Evolutionary conservation across 2,113 vertebrate species (phyloP), one percentile per base, ranked within the genome.

Genomic region (Pluvianellus socialis): DNA sequence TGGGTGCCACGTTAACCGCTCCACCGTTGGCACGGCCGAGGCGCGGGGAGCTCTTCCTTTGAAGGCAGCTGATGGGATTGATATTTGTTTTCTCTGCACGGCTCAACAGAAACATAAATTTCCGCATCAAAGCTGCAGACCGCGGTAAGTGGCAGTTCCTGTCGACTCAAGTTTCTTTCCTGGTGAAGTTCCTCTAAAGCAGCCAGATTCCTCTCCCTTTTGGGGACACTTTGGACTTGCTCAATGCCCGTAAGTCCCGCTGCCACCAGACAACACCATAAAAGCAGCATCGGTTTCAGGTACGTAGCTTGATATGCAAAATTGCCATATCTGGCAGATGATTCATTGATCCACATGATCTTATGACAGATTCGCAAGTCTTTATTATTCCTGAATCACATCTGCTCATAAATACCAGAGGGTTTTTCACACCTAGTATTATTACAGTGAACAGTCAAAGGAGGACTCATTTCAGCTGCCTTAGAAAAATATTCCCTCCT

Each of bases 401-500:
- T 56, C 67, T 79, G 82, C 76, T 88, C 71, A 55, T 62, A 93
- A 97, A 95, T 93, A 90, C 95, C 92, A 62, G 67, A 88, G 65
- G 42, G 66, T 10, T 95, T 93, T 94, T 96, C 92, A 89, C 88
- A 81, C 85, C 28, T 86, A 8, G 68, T 28, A 16, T 70, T 76
- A 23, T 61, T 88, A 44, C 45, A 72, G 72, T 8, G 56, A 88
- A 20, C 28, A 30, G 85, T 66, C 85, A 58, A 53, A 82, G 83
- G 84, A 95, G 53, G 88, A 71, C 61, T 80, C 85, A 3, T 86
- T 91, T 86, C 65, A 76, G 91, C 49, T 50, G 49, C 81, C 74
- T 90, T 59, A 53, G 47, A 81, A 95, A 85, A 96, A 86, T 7
- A 86, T 44, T 97, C 91, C 96, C 94, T 94, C 73, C 71, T 90